Conservation (phyloP, 1,140 invertebrate genomes). For the Metopolophium dirhodum region DNA sequence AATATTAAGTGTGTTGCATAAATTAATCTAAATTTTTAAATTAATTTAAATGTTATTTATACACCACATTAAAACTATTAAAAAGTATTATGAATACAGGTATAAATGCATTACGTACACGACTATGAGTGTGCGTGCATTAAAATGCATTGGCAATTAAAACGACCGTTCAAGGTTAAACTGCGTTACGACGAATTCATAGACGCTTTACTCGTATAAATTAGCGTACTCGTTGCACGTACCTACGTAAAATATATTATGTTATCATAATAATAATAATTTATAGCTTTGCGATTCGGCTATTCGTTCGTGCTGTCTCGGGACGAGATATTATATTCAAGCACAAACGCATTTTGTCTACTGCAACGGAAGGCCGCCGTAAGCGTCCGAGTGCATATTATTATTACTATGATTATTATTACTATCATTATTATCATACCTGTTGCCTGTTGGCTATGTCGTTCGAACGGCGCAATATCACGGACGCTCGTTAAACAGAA, state of each 20-base stretch:
- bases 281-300: neutral
- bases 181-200: neutral
- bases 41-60: neutral
- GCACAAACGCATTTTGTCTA: neutral
- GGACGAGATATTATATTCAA: neutral
- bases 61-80: neutral
- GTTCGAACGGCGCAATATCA: neutral
- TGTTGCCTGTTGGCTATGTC: constrained; percentile 5
- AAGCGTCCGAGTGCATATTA: neutral
- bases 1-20: no score
- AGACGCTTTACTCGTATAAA: neutral
- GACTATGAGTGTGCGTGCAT: neutral
- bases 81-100: neutral
- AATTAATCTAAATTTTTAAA: neutral
- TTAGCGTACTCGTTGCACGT: neutral
- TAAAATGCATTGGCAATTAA: constrained; percentile 18
- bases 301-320: neutral
- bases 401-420: neutral
- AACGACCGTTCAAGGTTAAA: neutral
- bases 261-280: no score
- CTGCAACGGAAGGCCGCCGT: neutral
- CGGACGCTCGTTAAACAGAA: constrained; percentile 1
- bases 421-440: neutral
- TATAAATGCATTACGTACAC: neutral
- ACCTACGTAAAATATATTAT: no score